Percentiles rank a stretch among this genome's conserved stretches.
Evolutionary conservation across 2,797 vertebrate genomes (phyloP).

Genomic region (Macropodus opercularis): DNA sequence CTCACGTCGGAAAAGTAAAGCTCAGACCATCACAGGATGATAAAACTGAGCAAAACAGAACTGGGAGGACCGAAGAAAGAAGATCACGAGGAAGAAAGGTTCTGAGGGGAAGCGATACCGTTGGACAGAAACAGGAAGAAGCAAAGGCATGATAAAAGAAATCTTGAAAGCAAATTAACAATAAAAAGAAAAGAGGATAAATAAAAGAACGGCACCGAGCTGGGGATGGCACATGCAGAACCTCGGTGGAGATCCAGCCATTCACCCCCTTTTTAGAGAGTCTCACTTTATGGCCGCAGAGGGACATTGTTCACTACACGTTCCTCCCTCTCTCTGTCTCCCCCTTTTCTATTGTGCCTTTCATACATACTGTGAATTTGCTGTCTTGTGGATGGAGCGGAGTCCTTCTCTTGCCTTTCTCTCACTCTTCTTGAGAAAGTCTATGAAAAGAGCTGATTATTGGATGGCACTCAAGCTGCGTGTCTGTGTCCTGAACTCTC

Average conservation of each 20-base stretch:
- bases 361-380: constrained; percentile 62
- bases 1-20: neutral
- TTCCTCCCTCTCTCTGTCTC: constrained; percentile 23
- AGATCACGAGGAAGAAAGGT: neutral
- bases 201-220: neutral
- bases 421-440: constrained; percentile 69
- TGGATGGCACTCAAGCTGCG: constrained; percentile 72
- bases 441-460: constrained; percentile 77
- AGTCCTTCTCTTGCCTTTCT: constrained; percentile 45
- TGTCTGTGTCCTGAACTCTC: constrained; percentile 65
- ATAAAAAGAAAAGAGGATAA: neutral
- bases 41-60: constrained; percentile 18
- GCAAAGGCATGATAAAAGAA: neutral
- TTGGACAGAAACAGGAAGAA: neutral
- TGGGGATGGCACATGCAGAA: constrained; percentile 9
- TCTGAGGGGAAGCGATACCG: constrained; percentile 7
- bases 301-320: constrained; percentile 36
- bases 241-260: neutral
- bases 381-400: constrained; percentile 50
- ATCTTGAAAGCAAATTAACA: neutral
- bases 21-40: neutral
- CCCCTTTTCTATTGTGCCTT: constrained; percentile 42
- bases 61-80: neutral
- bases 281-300: constrained; percentile 49
- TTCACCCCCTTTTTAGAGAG: constrained; percentile 28